Evolutionary conservation across 2,888 invertebrate genomes (phyloP).

Genomic region (Petrophora chlorosata): DNA sequence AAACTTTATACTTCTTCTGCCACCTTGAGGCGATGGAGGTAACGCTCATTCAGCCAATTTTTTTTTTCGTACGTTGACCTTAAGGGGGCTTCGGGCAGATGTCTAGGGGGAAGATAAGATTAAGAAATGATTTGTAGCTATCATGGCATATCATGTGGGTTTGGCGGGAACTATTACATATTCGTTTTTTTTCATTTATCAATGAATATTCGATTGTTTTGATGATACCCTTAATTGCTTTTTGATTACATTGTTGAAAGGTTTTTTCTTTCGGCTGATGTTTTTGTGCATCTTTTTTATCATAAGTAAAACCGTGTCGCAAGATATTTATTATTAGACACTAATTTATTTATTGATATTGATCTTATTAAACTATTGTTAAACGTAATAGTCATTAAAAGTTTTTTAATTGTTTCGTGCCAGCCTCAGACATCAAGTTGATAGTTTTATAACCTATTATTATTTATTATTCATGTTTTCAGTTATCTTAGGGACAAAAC

Average conservation of each 20-base stretch:
- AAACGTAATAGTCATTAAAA: no score
- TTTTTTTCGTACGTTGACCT: conserved; percentile 33
- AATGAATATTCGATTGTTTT: neutral
- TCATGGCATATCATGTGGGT: conserved; percentile 5
- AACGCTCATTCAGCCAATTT: conserved; percentile 20
- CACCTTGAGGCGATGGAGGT: conserved; percentile 9
- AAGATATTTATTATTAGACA: no score
- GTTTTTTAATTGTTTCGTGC: no score
- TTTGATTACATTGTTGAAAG: conserved; percentile 1
- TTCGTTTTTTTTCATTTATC: conserved; percentile 6
- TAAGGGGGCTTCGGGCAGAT: conserved; percentile 28
- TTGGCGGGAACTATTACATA: conserved; percentile 1
- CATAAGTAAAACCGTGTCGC: no score
- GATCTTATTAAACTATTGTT: no score
- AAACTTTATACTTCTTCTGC: conserved; percentile 11
- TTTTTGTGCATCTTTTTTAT: no score
- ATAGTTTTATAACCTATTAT: no score
- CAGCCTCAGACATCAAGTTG: no score
- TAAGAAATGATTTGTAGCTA: conserved; percentile 33
- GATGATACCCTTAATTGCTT: conserved; percentile 4
- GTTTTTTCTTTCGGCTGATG: neutral
- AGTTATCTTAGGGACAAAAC: no score
- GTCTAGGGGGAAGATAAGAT: conserved; percentile 30
- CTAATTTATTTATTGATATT: no score
- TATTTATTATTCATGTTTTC: no score